These are phyloP conservation scores for Netelia inedita DNA, from an alignment of 2,888 invertebrate species.

Conservation along the genomic window DNA sequence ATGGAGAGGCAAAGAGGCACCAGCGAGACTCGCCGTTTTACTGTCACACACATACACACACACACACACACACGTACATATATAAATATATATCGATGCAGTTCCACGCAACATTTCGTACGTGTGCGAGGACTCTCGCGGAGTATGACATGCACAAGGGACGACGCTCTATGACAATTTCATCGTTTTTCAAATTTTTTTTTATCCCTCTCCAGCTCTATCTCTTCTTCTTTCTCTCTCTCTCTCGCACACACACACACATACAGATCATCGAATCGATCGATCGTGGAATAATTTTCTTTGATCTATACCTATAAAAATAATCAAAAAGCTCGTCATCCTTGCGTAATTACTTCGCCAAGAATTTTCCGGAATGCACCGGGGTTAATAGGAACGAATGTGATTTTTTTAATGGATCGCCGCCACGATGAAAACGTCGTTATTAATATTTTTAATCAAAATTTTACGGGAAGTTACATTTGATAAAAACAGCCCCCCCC, in stretches of 20 bases:
- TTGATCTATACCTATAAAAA: not conserved
- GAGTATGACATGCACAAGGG: not conserved
- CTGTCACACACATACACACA: slow-evolving; percentile 12
- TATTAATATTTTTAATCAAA: too few relatives aligned
- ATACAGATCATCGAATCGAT: not conserved
- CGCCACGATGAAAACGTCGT: too few relatives aligned
- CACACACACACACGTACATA: too few relatives aligned
- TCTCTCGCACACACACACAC: not conserved
- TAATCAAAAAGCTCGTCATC: too few relatives aligned
- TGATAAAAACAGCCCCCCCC: too few relatives aligned
- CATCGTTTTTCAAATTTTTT: not conserved
- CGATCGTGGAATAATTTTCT: not conserved
- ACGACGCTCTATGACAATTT: slow-evolving; percentile 1
- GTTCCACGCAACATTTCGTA: not conserved
- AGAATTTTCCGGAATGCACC: too few relatives aligned
- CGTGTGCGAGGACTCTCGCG: not conserved
- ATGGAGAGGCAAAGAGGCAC: slow-evolving; percentile 17
- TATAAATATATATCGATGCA: not conserved
- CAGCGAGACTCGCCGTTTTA: slow-evolving; percentile 12
- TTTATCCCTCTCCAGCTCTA: not conserved
- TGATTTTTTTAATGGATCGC: too few relatives aligned
- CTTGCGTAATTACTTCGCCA: too few relatives aligned
- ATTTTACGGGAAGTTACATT: too few relatives aligned
- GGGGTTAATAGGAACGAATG: too few relatives aligned
- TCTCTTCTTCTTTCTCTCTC: not conserved